Evolutionary conservation across 2,113 vertebrate species (phyloP).

Genomic region (Clarias gariepinus): DNA sequence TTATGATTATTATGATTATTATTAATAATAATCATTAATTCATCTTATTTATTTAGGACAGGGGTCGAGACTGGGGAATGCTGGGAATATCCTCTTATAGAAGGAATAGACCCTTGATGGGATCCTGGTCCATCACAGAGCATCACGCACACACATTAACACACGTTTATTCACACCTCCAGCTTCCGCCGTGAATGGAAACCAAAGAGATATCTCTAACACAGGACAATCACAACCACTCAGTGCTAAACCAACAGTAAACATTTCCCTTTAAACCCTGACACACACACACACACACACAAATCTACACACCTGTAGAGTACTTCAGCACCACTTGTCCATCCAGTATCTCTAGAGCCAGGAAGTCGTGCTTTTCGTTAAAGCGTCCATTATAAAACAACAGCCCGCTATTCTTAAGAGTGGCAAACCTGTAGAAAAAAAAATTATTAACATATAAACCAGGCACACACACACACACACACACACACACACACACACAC

Average conservation of each 20-base stretch:
- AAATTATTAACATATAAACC: no score
- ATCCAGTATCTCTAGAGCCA: conserved; percentile 91
- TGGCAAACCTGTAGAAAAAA: conserved; percentile 86
- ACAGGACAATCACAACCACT: background rate
- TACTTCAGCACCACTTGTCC: conserved; percentile 95
- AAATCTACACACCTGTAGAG: conserved; percentile 84
- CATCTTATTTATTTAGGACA: no score
- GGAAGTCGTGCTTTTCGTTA: conserved; percentile 96
- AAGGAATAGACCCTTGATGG: background rate
- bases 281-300: conserved; percentile 26
- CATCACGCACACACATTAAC: background rate
- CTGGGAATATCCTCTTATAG: background rate
- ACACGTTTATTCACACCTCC: background rate
- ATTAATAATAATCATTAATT: background rate
- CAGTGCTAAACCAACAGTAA: background rate
- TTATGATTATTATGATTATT: no score
- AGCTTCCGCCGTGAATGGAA: background rate
- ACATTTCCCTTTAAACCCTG: background rate
- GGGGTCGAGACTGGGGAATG: background rate
- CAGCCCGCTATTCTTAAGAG: conserved; percentile 84
- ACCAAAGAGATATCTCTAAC: background rate
- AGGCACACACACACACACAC: conserved; percentile 34
- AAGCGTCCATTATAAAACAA: conserved; percentile 97
- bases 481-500: conserved; percentile 26
- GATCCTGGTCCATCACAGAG: background rate